Evolutionary conservation across 2,113 vertebrate species (phyloP).

Genomic region (Callipepla californica): DNA sequence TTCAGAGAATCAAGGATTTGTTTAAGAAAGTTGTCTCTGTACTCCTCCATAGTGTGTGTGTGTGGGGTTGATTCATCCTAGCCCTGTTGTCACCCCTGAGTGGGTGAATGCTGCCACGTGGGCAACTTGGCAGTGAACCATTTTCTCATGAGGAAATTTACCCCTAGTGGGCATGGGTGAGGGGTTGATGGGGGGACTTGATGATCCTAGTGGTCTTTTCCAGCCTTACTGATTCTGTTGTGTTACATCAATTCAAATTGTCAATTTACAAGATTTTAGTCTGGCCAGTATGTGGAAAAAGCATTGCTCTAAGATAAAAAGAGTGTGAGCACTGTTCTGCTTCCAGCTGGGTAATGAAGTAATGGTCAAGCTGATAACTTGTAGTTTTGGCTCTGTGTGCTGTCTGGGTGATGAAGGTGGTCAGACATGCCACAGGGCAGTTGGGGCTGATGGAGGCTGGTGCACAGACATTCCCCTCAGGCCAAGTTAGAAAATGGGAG

Average conservation of each 20-base stretch:
- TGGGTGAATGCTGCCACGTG: accelerated
- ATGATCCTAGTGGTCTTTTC: no score
- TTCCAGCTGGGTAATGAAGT: conserved; percentile 25
- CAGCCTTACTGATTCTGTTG: no score
- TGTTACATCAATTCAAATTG: background rate
- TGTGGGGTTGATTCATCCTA: background rate
- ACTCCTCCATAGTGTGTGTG: background rate
- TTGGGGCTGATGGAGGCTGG: background rate
- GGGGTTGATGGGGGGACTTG: no score
- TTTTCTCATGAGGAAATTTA: no score
- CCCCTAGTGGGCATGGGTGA: no score
- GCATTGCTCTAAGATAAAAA: background rate
- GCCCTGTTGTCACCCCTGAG: background rate
- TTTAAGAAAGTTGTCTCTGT: background rate
- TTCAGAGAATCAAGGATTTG: background rate
- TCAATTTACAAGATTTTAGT: background rate
- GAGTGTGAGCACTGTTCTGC: background rate
- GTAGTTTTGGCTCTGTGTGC: conserved; percentile 9
- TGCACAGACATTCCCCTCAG: background rate
- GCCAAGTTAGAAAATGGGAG: background rate
- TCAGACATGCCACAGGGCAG: background rate
- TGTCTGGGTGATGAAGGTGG: background rate
- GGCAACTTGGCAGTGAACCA: background rate
- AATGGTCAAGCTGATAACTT: conserved; percentile 6
- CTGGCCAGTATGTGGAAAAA: background rate